Evolutionary conservation across 1,140 invertebrate genomes (phyloP), one percentile per base, ranked within the genome.

Genomic region (Penaeus japonicus): DNA sequence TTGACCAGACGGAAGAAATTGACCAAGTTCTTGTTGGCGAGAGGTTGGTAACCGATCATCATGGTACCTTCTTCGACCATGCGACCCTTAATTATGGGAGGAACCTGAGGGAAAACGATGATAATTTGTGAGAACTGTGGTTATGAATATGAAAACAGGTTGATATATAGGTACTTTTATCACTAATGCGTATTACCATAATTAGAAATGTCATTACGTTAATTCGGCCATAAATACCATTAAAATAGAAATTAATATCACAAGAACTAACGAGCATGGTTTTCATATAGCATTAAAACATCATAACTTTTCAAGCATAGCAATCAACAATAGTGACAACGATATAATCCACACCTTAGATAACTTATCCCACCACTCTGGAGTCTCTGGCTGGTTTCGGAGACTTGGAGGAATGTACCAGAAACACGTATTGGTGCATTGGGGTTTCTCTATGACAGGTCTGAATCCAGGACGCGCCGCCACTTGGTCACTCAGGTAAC

Each of bases 1-100:
- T 97, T 94, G 0, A 97, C 96, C 93, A 98, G 94, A 47, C 98
- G 94, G 92, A 99, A 97, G 92, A 98, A 98, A 92, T 99, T 97
- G 10, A 94, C 95, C 89, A 95, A 90, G n/a, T 94, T 93, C 87
- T 94, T 94, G 65, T 95, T 93, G 1, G 93, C 91, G 10, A 97
- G 91, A 0, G 97, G 97, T 53, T 96, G 95, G 91, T 98, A 98
- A 0, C 95, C 95, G 24, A 99, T 94, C 96, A 99, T 97, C 35
- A 98, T 92, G 0, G 93, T 94, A 1, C 97, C 97, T n/a, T 94
- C 93, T 59, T 95, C 91, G 57, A 96, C 95, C 94, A 99, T 95
- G 17, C 93, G 92, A 89, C 96, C 96, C 92, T 99, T 99, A 12
- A 99, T 95, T 91, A 94, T 94, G 2, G 96, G 95, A 0, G 97